Conservation (phyloP, 2,888 invertebrate genomes). For the Rhingia campestris region DNA sequence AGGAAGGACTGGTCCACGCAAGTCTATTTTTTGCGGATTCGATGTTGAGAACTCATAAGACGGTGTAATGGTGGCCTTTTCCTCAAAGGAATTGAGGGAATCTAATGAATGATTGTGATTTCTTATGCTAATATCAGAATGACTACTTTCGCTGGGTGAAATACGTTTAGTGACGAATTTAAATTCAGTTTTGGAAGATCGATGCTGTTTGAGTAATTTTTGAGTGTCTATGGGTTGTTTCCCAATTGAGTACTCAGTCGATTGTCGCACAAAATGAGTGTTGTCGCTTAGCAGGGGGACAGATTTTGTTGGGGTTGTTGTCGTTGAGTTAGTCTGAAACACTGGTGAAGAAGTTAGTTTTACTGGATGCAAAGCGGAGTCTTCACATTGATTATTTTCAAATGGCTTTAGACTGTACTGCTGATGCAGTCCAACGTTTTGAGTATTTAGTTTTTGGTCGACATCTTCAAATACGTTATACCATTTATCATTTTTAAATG, state of each 20-base stretch:
- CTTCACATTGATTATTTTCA: constrained; percentile 80
- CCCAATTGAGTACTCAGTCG: constrained; percentile 82
- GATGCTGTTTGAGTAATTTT: constrained; percentile 75
- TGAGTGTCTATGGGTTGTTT: constrained; percentile 79
- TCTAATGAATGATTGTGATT: not conserved
- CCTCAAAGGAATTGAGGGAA: not conserved
- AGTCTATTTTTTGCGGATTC: constrained; percentile 76
- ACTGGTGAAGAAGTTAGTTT: constrained; percentile 70
- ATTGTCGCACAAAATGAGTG: constrained; percentile 79
- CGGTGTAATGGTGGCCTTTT: constrained; percentile 12
- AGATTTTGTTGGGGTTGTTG: constrained; percentile 70
- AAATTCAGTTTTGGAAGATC: constrained; percentile 32
- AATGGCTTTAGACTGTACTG: constrained; percentile 66
- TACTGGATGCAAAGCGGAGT: constrained; percentile 81
- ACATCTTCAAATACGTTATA: constrained; percentile 84
- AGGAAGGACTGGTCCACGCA: constrained; percentile 79
- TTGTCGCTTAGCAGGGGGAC: not conserved
- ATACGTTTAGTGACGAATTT: constrained; percentile 7
- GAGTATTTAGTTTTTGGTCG: constrained; percentile 75
- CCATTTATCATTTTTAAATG: constrained; percentile 87
- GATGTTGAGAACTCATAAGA: constrained; percentile 56
- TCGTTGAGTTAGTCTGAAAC: constrained; percentile 74
- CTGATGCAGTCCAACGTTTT: constrained; percentile 75
- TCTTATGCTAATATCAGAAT: constrained; percentile 2
- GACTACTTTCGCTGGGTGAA: constrained; percentile 39